Percentiles rank a stretch among this genome's conserved stretches.
phyloP scores from a whole-genome alignment of 2,113 vertebrate genomes.

The Melospiza melodia region DNA sequence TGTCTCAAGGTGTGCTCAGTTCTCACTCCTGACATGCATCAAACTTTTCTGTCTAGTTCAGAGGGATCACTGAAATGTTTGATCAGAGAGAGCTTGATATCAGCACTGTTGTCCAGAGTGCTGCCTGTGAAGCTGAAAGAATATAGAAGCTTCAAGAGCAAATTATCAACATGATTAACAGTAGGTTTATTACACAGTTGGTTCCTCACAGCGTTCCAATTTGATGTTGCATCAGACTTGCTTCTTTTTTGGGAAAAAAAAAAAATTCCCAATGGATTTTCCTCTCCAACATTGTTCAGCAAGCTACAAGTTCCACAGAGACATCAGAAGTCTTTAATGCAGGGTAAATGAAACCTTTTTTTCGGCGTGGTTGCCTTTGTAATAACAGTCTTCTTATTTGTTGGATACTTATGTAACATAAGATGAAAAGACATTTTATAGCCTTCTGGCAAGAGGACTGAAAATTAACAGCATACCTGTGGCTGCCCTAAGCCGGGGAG shows the following conservation, averaged over 20 bases:
- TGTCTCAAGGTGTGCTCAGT: background rate
- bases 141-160: background rate
- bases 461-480: conserved; percentile 60
- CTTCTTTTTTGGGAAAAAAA: background rate
- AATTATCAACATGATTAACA: background rate
- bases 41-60: background rate
- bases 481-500: conserved; percentile 61
- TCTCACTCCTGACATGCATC: background rate
- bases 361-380: conserved; percentile 60
- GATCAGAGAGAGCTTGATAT: background rate
- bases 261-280: background rate
- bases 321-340: conserved; percentile 54
- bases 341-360: conserved; percentile 57
- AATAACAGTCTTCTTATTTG: conserved; percentile 67
- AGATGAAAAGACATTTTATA: conserved; percentile 76
- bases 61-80: background rate
- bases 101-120: background rate
- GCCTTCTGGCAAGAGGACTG: conserved; percentile 62
- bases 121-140: background rate
- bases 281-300: background rate
- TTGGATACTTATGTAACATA: conserved; percentile 58
- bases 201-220: background rate
- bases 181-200: background rate
- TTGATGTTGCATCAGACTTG: background rate
- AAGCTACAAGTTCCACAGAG: conserved; percentile 18